These are phyloP conservation scores for Tetranychus urticae DNA, from an alignment of 1,140 invertebrate species.

Conservation along the genomic window DNA sequence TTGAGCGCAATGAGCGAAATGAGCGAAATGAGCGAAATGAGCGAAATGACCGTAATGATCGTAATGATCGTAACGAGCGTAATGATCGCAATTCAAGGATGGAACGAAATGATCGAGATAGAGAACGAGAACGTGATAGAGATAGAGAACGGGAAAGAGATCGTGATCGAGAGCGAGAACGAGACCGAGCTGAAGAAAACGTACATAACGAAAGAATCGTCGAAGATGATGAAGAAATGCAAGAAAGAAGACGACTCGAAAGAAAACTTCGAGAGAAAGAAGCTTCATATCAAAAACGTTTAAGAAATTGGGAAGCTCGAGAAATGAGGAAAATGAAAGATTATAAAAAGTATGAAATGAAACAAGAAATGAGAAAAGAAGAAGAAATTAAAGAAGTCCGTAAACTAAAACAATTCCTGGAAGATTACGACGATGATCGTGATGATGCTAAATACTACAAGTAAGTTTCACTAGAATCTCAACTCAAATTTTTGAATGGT, in stretches of 20 bases:
- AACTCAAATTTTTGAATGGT: not conserved
- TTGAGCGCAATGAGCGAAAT: not conserved
- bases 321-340: slow-evolving; percentile 81
- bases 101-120: slow-evolving; percentile 5
- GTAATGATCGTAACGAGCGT: slow-evolving; percentile 4
- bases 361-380: slow-evolving; percentile 53
- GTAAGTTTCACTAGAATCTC: not conserved
- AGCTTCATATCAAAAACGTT: slow-evolving; percentile 56
- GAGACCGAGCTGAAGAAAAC: slow-evolving; percentile 12
- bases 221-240: slow-evolving; percentile 62
- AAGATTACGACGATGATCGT: slow-evolving; percentile 93
- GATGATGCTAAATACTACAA: slow-evolving; percentile 54
- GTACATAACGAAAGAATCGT: slow-evolving; percentile 36
- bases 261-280: slow-evolving; percentile 77
- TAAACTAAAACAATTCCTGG: slow-evolving; percentile 81
- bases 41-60: slow-evolving; percentile 10
- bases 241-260: slow-evolving; percentile 68
- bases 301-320: slow-evolving; percentile 67
- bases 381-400: slow-evolving; percentile 70
- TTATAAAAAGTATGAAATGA: slow-evolving; percentile 65
- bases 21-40: slow-evolving; percentile 4
- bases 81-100: not conserved
- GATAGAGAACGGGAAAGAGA: slow-evolving; percentile 9
- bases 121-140: slow-evolving; percentile 11
- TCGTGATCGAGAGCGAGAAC: slow-evolving; percentile 8